phyloP scores from a whole-genome alignment of 1,140 invertebrate genomes.

The Zaprionus vittiger region DNA sequence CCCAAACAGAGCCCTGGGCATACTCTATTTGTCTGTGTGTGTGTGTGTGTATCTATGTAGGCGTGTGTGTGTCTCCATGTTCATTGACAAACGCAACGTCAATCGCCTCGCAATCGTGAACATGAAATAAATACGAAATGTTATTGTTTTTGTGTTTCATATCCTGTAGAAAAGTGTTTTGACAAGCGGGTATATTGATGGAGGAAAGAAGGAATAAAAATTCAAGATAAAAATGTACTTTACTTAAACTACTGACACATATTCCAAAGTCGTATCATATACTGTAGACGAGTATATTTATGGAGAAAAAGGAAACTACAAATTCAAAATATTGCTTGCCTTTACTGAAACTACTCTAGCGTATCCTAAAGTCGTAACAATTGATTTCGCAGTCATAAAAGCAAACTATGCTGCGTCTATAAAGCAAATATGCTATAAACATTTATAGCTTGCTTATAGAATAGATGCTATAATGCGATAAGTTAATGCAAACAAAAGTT shows the following conservation, averaged over 20 bases:
- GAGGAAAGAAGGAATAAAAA: no score
- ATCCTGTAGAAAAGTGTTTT: background rate
- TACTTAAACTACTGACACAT: no score
- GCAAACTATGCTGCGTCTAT: background rate
- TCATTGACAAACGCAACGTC: conserved; percentile 22
- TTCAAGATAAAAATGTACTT: background rate
- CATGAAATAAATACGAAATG: conserved; percentile 60
- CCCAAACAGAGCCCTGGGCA: conserved; percentile 48
- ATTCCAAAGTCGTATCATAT: background rate
- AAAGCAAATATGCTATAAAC: background rate
- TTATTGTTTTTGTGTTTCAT: conserved; percentile 24
- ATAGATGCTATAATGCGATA: background rate
- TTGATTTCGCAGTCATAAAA: background rate
- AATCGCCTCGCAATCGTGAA: conserved; percentile 39
- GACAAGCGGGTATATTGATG: background rate
- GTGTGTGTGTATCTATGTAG: background rate
- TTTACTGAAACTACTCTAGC: background rate
- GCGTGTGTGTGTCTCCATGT: background rate
- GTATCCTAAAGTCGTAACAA: background rate
- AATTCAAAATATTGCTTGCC: background rate
- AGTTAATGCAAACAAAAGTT: background rate
- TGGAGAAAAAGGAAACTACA: background rate
- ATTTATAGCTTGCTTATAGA: background rate
- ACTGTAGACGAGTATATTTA: conserved; percentile 9
- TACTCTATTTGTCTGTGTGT: conserved; percentile 9